phyloP scores from a whole-genome alignment of 2,797 vertebrate genomes.

The Falco naumanni region DNA sequence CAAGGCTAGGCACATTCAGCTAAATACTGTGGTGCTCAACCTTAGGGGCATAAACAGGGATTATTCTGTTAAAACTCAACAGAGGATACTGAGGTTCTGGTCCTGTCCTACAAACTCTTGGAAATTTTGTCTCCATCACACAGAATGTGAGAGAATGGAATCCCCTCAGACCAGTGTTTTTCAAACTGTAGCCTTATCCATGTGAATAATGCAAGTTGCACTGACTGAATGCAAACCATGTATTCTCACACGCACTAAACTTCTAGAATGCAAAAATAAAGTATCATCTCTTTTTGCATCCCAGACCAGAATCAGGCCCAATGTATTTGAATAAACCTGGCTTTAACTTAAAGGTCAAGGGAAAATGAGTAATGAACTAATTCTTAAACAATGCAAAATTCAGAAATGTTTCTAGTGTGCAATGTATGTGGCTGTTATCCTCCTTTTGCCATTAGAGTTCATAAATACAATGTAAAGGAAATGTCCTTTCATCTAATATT shows the following conservation, averaged over 20 bases:
- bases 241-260: neutral
- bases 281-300: neutral
- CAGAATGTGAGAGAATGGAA: neutral
- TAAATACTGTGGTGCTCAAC: neutral
- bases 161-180: neutral
- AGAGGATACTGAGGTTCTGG: neutral
- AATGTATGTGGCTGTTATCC: conserved; percentile 68
- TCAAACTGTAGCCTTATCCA: neutral
- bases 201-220: neutral
- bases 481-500: conserved; percentile 79
- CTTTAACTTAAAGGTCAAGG: conserved; percentile 73
- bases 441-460: conserved; percentile 65
- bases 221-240: neutral
- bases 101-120: neutral
- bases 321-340: conserved; percentile 36
- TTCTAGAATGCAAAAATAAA: neutral
- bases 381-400: conserved; percentile 66
- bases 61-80: neutral
- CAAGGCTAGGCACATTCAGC: neutral
- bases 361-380: conserved; percentile 72
- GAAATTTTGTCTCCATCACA: neutral
- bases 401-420: conserved; percentile 60
- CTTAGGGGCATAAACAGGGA: neutral
- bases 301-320: neutral
- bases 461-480: conserved; percentile 79